phyloP scores from a whole-genome alignment of 2,888 invertebrate genomes.

The Chydorus sphaericus region DNA sequence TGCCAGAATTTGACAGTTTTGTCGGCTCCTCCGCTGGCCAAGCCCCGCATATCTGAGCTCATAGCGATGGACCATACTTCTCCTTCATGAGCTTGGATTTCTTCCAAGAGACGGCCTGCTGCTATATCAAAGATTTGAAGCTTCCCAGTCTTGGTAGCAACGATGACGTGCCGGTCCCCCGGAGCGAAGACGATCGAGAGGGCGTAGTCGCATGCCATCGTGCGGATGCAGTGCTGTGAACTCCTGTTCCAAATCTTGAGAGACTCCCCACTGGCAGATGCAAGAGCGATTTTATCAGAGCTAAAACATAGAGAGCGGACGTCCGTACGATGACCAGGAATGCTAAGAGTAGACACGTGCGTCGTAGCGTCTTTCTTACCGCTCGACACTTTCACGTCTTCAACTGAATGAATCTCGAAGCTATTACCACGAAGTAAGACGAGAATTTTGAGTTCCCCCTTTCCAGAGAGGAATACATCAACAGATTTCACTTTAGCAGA shows the following conservation, averaged over 20 bases:
- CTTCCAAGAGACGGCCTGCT: conserved; percentile 63
- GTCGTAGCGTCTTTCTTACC: conserved; percentile 33
- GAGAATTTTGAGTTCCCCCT: conserved; percentile 46
- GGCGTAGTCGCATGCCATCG: conserved; percentile 51
- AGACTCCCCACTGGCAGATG: conserved; percentile 72
- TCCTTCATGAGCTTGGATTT: conserved; percentile 60
- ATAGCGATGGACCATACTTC: conserved; percentile 65
- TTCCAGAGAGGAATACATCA: conserved; percentile 51
- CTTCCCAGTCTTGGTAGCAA: conserved; percentile 70
- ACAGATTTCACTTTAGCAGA: conserved; percentile 43
- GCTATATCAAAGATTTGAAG: conserved; percentile 72
- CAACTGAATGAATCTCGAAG: conserved; percentile 51
- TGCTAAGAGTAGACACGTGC: conserved; percentile 32
- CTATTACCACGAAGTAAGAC: conserved; percentile 50
- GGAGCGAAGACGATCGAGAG: conserved; percentile 66
- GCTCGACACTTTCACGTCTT: conserved; percentile 21
- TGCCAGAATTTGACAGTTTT: conserved; percentile 86
- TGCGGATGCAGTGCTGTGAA: conserved; percentile 42
- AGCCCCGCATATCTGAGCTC: conserved; percentile 64
- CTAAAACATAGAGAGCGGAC: conserved; percentile 76
- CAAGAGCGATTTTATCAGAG: conserved; percentile 73
- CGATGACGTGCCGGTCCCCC: conserved; percentile 74
- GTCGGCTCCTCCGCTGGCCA: conserved; percentile 75
- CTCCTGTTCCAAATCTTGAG: conserved; percentile 86
- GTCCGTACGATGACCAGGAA: conserved; percentile 78